phyloP scores from a whole-genome alignment of 2,797 vertebrate species.

The Loriculus beryllinus region DNA sequence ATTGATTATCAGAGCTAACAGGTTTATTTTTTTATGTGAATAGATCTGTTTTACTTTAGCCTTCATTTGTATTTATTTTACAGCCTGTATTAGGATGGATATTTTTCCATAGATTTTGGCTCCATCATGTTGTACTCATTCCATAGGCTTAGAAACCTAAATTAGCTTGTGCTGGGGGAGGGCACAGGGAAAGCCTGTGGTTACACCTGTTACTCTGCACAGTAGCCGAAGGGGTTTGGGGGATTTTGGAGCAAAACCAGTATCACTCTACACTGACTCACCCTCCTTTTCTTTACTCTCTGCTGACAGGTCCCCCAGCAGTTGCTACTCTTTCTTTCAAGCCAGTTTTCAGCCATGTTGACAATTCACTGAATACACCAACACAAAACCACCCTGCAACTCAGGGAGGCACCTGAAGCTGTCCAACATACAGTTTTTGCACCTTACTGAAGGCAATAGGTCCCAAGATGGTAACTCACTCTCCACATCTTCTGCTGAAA shows the following conservation, averaged over 20 bases:
- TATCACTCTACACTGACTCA: neutral
- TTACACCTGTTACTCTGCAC: constrained; percentile 48
- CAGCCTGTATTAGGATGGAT: constrained; percentile 32
- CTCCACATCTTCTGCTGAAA: neutral
- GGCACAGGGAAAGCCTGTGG: neutral
- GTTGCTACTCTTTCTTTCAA: neutral
- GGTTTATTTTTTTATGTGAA: constrained; percentile 81
- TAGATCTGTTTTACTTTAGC: constrained; percentile 69
- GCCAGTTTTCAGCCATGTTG: neutral
- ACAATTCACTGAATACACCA: neutral
- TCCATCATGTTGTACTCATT: constrained; percentile 25
- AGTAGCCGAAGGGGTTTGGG: neutral
- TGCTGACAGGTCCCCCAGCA: neutral
- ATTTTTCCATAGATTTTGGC: constrained; percentile 52
- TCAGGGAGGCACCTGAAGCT: neutral
- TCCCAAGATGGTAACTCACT: neutral
- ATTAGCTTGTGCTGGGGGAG: constrained; percentile 21
- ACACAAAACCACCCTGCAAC: neutral
- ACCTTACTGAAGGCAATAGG: neutral
- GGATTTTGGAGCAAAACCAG: neutral
- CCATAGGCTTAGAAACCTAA: constrained; percentile 50
- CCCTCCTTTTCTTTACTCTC: neutral
- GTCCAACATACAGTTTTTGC: neutral
- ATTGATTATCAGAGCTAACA: constrained; percentile 84
- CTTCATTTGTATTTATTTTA: constrained; percentile 79